Evolutionary conservation across 2,888 invertebrate species (phyloP).

Genomic region (Phyllotreta striolata): DNA sequence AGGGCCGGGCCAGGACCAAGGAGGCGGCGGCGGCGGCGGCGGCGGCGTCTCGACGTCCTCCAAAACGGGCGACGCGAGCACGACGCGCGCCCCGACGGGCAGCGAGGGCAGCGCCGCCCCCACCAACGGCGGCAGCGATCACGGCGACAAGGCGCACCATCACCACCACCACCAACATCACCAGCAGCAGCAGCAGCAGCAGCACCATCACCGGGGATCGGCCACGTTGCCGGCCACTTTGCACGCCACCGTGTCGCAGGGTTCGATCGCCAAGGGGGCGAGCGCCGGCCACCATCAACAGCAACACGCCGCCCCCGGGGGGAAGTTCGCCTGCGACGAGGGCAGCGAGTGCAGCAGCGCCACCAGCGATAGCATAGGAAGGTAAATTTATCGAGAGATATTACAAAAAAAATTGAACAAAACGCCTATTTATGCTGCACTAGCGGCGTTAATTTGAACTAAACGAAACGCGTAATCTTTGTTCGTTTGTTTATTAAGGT

Average conservation of each 20-base stretch:
- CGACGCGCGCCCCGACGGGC: constrained; percentile 47
- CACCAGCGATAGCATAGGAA: constrained; percentile 82
- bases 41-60: constrained; percentile 44
- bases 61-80: constrained; percentile 50
- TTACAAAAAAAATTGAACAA: background rate
- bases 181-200: constrained; percentile 46
- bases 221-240: constrained; percentile 72
- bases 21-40: constrained; percentile 53
- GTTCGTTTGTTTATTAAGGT: no score
- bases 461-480: no score
- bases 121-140: constrained; percentile 61
- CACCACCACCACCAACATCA: constrained; percentile 23
- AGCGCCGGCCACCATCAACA: constrained; percentile 21
- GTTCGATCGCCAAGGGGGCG: constrained; percentile 53
- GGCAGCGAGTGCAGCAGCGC: constrained; percentile 88
- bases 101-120: constrained; percentile 59
- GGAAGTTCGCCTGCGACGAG: constrained; percentile 81
- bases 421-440: no score
- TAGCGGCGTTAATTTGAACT: no score
- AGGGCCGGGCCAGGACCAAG: constrained; percentile 55
- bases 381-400: no score
- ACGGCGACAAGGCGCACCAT: constrained; percentile 61
- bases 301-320: no score
- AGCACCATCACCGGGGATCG: constrained; percentile 62
- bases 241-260: constrained; percentile 63